phyloP scores from a whole-genome alignment of 2,888 invertebrate genomes.

The Troilus luridus region DNA sequence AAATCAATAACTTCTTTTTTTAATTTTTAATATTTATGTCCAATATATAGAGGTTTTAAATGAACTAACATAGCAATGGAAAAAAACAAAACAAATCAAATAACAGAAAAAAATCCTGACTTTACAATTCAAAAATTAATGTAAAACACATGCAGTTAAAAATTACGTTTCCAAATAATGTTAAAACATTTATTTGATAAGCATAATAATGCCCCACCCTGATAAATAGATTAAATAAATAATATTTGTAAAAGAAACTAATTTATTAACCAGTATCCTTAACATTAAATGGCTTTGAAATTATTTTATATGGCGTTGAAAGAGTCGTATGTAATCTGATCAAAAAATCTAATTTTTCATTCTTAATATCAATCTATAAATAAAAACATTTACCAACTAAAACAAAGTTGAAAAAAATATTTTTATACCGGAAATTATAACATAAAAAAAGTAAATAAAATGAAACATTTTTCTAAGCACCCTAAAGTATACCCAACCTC shows the following conservation, averaged over 20 bases:
- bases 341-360: not conserved
- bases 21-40: not conserved
- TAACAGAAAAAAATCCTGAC: not conserved
- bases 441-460: not conserved
- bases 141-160: not conserved
- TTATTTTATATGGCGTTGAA: not conserved
- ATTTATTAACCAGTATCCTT: not conserved
- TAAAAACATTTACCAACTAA: constrained; percentile 13
- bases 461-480: constrained; percentile 29
- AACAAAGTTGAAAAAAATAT: not conserved
- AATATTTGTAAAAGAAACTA: not conserved
- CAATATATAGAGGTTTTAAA: not conserved
- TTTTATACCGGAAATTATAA: not conserved
- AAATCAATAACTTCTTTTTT: not conserved
- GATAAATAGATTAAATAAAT: not conserved
- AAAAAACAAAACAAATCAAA: not conserved
- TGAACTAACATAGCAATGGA: not conserved
- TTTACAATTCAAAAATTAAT: not conserved
- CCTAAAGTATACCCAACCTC: constrained; percentile 2
- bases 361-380: not conserved
- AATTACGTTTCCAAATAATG: not conserved
- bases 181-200: not conserved
- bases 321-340: not conserved
- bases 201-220: not conserved
- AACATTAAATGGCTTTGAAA: constrained; percentile 33